A percentile compares a stretch with the other conserved stretches of the same genome.
Conservation (phyloP, 2,113 vertebrate species). For the Tyto alba region DNA sequence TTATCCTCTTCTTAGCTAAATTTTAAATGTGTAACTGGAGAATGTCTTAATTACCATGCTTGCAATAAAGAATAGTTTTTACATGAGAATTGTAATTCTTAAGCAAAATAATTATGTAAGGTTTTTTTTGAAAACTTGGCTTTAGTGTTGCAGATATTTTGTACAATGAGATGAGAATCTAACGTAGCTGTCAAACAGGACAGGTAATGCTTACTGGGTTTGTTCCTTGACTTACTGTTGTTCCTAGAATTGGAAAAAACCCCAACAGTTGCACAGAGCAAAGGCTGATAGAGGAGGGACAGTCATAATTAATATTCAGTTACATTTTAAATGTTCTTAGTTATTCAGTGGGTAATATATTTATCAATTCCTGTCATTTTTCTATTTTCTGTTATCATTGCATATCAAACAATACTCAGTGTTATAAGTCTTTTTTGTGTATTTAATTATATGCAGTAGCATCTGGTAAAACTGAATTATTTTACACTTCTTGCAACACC, state of each 20-base stretch:
- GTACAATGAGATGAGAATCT: not conserved
- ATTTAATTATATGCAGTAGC: constrained; percentile 9
- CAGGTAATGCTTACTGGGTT: not conserved
- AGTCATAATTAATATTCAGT: not conserved
- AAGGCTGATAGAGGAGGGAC: not conserved
- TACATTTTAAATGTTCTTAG: not conserved
- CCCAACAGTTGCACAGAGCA: not conserved
- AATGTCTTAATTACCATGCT: not conserved
- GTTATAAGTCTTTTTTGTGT: not conserved
- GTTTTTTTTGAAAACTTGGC: not conserved
- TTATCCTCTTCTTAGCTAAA: not conserved
- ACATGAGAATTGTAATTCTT: not conserved
- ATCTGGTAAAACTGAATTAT: constrained; percentile 36
- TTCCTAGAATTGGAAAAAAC: not conserved
- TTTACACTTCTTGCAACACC: constrained; percentile 31
- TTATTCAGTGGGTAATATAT: not conserved
- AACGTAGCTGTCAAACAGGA: not conserved
- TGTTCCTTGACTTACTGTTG: not conserved
- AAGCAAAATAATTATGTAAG: not conserved
- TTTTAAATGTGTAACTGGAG: not conserved
- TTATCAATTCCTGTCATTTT: not conserved
- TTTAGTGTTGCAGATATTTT: not conserved
- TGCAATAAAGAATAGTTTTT: not conserved
- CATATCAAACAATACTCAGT: not conserved
- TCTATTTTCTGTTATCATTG: not conserved